phyloP scores from a whole-genome alignment of 2,797 vertebrate genomes.

The Anabacerthia variegaticeps region DNA sequence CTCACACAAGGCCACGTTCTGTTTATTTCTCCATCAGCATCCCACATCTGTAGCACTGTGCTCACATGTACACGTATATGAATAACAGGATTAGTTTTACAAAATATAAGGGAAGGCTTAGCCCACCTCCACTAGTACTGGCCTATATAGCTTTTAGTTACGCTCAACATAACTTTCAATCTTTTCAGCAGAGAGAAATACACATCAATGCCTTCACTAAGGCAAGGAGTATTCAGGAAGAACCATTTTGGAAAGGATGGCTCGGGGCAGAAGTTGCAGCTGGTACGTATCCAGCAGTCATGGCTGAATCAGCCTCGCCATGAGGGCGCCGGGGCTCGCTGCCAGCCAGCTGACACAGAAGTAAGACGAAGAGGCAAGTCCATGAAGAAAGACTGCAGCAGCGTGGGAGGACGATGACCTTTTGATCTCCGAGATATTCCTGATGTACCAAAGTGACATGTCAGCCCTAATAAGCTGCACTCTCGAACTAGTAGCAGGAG shows the following conservation, averaged over 20 bases:
- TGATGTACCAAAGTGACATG: slow-evolving; percentile 55
- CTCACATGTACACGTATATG: background rate
- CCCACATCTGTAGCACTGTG: background rate
- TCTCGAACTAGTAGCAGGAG: background rate
- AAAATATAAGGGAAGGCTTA: background rate
- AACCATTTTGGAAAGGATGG: rapidly evolving
- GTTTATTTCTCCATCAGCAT: background rate
- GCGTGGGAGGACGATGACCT: slow-evolving; percentile 66
- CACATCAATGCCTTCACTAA: no score
- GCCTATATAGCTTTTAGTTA: background rate
- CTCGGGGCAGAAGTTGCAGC: background rate
- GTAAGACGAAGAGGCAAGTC: background rate
- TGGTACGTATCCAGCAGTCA: background rate
- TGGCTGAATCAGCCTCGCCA: background rate
- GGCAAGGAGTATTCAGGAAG: background rate
- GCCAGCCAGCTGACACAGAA: background rate
- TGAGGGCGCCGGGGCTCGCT: background rate
- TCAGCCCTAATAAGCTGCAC: slow-evolving; percentile 58
- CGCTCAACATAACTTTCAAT: background rate
- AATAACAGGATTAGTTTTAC: background rate
- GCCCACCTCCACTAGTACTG: background rate
- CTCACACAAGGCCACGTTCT: background rate
- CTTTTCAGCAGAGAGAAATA: background rate
- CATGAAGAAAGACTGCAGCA: slow-evolving; percentile 2
- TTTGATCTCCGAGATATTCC: slow-evolving; percentile 52